A percentile compares a stretch with the other conserved stretches of the same genome.
phyloP scores from a whole-genome alignment of 1,140 invertebrate genomes.

The Holcopasites calliopsidis region DNA sequence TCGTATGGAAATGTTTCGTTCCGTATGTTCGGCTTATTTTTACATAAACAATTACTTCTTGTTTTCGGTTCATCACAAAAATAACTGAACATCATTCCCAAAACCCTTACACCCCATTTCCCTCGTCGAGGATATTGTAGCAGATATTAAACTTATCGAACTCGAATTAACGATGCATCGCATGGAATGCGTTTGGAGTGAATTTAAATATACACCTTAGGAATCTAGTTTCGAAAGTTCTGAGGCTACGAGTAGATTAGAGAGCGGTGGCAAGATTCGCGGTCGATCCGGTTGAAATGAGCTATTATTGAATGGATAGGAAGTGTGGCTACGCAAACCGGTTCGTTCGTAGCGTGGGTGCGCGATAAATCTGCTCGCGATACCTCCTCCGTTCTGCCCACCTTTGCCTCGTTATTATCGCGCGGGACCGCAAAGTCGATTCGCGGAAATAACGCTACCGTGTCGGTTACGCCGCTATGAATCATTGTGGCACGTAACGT shows the following conservation, averaged over 20 bases:
- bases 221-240: background rate
- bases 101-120: no score
- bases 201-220: no score
- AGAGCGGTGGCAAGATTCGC: background rate
- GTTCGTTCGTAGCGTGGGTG: conserved; percentile 37
- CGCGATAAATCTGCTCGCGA: conserved; percentile 32
- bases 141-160: no score
- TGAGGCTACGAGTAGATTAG: background rate
- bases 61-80: no score
- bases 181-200: no score
- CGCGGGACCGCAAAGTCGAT: background rate
- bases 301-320: conserved; percentile 5
- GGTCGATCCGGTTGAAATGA: conserved; percentile 8
- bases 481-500: conserved; percentile 22
- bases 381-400: background rate
- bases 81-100: no score
- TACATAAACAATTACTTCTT: no score
- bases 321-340: conserved; percentile 22
- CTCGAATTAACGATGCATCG: no score
- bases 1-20: no score
- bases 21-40: no score
- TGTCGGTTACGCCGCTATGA: background rate
- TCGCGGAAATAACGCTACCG: conserved; percentile 40
- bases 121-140: no score
- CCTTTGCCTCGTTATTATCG: conserved; percentile 23